Percentiles rank a stretch among this genome's conserved stretches.
Conservation (phyloP, 2,888 invertebrate genomes). For the Agrochola lychnidis region DNA sequence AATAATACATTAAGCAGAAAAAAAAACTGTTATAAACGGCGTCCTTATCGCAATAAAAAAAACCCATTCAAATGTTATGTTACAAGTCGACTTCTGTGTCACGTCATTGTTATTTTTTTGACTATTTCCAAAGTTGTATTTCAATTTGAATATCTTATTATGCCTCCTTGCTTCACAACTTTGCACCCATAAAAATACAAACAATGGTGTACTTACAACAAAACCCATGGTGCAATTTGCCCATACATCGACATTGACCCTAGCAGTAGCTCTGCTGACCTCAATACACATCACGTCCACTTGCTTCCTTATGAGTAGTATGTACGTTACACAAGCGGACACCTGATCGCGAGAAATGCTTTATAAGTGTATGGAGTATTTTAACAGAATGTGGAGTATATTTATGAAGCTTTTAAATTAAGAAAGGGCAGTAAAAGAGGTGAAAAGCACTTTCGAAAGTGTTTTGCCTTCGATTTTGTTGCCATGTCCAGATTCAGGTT, state of each 20-base stretch:
- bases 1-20: background rate
- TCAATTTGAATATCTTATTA: background rate
- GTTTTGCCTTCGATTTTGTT: background rate
- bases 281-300: conserved; percentile 49
- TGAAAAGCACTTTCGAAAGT: conserved; percentile 11
- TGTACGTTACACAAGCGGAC: conserved; percentile 32
- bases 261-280: conserved; percentile 35
- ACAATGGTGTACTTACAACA: conserved; percentile 10
- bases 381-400: conserved; percentile 18
- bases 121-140: background rate
- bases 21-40: background rate
- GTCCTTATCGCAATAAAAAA: background rate
- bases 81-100: background rate
- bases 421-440: background rate
- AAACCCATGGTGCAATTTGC: conserved; percentile 22
- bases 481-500: background rate
- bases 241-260: conserved; percentile 58
- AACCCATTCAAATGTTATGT: background rate
- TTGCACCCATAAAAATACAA: conserved; percentile 24
- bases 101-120: background rate
- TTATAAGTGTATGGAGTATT: conserved; percentile 4
- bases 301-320: conserved; percentile 59
- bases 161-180: background rate
- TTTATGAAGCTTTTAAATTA: conserved; percentile 32
- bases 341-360: conserved; percentile 37